Conservation (phyloP, 92 coral and sea anemone genomes). For the Blastomussa wellsi region DNA sequence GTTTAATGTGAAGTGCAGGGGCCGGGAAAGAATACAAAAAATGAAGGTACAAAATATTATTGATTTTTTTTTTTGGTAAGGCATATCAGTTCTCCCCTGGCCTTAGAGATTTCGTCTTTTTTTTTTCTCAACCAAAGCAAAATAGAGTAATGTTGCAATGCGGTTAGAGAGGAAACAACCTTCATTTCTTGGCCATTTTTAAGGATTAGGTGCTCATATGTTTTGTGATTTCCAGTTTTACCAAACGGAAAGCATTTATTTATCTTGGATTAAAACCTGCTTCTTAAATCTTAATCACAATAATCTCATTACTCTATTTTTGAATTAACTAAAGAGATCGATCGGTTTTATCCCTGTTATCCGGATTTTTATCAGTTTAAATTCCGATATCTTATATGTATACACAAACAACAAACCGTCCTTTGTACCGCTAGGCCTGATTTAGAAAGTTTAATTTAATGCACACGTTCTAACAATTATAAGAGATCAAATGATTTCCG, state of each 20-base stretch:
- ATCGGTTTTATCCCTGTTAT: background rate
- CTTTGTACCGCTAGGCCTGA: background rate
- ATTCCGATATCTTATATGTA: background rate
- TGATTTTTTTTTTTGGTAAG: no score
- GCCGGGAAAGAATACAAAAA: no score
- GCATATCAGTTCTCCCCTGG: no score
- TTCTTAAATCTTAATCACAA: background rate
- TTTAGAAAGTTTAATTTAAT: background rate
- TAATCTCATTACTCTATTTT: background rate
- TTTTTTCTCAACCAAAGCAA: no score
- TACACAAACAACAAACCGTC: background rate
- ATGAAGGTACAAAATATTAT: no score
- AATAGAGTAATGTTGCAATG: background rate
- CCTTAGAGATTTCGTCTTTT: no score
- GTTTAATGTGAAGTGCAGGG: no score
- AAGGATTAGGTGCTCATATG: no score
- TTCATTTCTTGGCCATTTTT: no score
- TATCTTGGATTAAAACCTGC: background rate
- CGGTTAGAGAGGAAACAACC: background rate
- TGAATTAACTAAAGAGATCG: background rate
- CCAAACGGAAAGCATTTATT: background rate
- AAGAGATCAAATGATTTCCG: background rate
- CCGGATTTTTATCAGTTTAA: constrained; percentile 2
- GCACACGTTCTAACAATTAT: background rate
- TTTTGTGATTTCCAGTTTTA: background rate